Evolutionary conservation across 2,113 vertebrate species (phyloP), one percentile per base, ranked within the genome.

Genomic region (Trogon melanurus): DNA sequence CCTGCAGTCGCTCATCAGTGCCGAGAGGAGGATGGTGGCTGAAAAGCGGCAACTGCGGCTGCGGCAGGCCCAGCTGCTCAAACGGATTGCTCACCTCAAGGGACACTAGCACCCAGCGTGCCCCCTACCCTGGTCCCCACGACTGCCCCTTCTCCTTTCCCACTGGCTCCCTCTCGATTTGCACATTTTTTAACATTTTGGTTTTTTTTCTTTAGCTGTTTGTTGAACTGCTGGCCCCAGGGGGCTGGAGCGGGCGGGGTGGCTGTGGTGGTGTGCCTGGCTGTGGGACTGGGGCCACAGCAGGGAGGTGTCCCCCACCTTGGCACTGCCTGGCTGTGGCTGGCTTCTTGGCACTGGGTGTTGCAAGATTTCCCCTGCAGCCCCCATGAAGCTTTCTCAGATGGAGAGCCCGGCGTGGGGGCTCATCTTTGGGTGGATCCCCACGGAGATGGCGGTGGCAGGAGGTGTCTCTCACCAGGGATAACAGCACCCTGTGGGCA

Each of bases 41-140:
- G 99, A 99, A 97, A 99, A 98, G 95, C 98, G 98, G 80, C 98
- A 98, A 66, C 98, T 99, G 83, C 97, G 96, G 82, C 96, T 96
- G 85, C 96, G 96, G 47, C 98, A 98, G 79, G 97, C 97, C 91
- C 98, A 98, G 95, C 98, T 99, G n/a, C 98, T 99, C 85, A 98
- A 98, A 93, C 96, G 89, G 95, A 96, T 99, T 18, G 97, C 98
- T 4, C 98, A 98, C 60, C 98, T 99, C 67, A 98, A 99, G 91
- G 98, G 98, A 29, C 98, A 97, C 11, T 99, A 98, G 98, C 80
- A 34, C 60, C 78, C 79, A 14, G 32, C 2, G 88, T 79, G 67
- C 20, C 80, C 82, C 20, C 64, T 57, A 0, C 26, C 8, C 44
- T 0, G 6, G 4, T 64, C 62, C 85, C 53, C 32, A 13, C 1